Conservation (phyloP, 2,888 invertebrate genomes). For the Dusona sp. region DNA sequence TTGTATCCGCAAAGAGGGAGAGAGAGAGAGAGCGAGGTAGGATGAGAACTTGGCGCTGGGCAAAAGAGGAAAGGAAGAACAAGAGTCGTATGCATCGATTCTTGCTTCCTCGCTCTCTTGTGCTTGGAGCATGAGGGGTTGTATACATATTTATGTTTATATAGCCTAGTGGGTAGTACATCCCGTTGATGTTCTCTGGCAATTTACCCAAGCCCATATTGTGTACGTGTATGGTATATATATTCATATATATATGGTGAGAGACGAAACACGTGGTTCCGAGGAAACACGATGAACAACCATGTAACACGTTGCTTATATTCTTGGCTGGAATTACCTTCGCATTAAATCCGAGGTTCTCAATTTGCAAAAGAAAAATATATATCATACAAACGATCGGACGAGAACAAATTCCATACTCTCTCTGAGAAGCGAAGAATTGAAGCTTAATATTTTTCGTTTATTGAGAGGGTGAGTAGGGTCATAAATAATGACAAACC, state of each 20-base stretch:
- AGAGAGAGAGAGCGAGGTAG: constrained; percentile 10
- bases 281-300: constrained; percentile 30
- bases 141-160: constrained; percentile 33
- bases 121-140: constrained; percentile 13
- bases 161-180: constrained; percentile 2
- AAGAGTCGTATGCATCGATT: constrained; percentile 59
- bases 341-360: constrained; percentile 23
- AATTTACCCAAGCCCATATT: constrained; percentile 43
- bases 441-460: neutral
- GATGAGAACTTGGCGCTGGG: neutral
- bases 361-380: neutral
- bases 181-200: constrained; percentile 17
- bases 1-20: constrained; percentile 2
- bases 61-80: constrained; percentile 28
- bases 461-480: neutral
- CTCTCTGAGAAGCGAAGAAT: neutral
- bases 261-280: constrained; percentile 24
- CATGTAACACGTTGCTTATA: constrained; percentile 26
- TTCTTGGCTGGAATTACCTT: constrained; percentile 44
- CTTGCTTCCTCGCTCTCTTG: constrained; percentile 37
- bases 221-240: constrained; percentile 3
- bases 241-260: neutral
- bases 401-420: neutral
- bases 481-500: neutral
- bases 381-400: neutral